Evolutionary conservation across 1,140 invertebrate species (phyloP), one percentile per base, ranked within the genome.

Genomic region (Bombus difficillimus): DNA sequence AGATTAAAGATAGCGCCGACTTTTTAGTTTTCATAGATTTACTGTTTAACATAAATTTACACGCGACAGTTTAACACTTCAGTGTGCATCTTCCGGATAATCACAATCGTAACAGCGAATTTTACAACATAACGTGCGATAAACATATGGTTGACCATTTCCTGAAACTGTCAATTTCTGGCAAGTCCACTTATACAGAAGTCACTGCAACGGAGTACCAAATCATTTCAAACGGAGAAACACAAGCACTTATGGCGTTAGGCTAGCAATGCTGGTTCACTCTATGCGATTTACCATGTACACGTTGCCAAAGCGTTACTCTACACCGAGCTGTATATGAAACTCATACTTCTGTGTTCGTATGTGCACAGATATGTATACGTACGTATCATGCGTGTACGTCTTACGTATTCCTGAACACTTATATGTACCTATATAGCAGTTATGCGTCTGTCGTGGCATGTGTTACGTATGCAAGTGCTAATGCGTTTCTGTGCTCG

Each of bases 401-500:
- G 53, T 64, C 69, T 74, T 64, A 74, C 39, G 57, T 74, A 37
- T 59, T 64, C 71, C 53, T 47, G 71, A 41, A 82, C 71, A 62
- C 80, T 74, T 75, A 74, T 22, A n/a, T 28, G 39, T 81, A 13
- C n/a, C 13, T 12, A 81, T 69, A 53, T 74, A 53, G 53, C n/a
- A 8, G 71, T 64, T 39, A n/a, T 47, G 43, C 71, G 53, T 82
- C 9, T 37, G 43, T n/a, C 15, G n/a, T 6, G 15, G 22, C 37
- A 8, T 43, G 68, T 34, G 80, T 83, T 77, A 53, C 47, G 47
- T 53, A 53, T 53, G 47, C 47, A 53, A 53, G 47, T 53, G 47
- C 18, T 53, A 83, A 83, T 83, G 73, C 81, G 73, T 83, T 68
- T 22, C 64, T 22, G 37, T 59, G 74, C 64, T 59, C 37, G 64